A percentile compares a stretch with the other conserved stretches of the same genome.
These are phyloP conservation scores for Stictocephala bisonia DNA, from an alignment of 2,888 invertebrate genomes.

Conservation along the genomic window DNA sequence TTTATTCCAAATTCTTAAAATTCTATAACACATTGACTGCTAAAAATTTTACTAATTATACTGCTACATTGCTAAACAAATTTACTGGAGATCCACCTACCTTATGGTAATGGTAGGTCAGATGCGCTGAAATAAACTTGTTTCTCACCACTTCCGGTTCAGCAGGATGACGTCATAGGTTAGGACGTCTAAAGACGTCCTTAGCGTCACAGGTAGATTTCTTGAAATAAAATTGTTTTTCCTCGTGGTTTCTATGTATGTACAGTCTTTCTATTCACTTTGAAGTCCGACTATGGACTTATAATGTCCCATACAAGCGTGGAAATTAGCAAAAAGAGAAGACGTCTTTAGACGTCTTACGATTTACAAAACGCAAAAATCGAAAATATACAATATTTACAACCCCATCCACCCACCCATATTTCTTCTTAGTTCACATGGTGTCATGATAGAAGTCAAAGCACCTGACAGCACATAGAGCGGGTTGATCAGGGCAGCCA, in stretches of 20 bases:
- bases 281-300: neutral
- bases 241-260: neutral
- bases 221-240: neutral
- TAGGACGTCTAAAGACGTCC: neutral
- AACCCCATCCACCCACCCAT: conserved; percentile 16
- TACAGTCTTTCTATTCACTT: conserved; percentile 3
- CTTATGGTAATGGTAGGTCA: neutral
- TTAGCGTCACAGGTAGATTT: neutral
- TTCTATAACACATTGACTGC: conserved; percentile 33
- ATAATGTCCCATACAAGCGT: neutral
- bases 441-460: conserved; percentile 6
- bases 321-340: neutral
- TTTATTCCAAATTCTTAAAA: too few relatives aligned
- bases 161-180: neutral
- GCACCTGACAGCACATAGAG: neutral
- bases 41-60: neutral
- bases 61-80: conserved; percentile 7
- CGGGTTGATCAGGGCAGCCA: conserved; percentile 7
- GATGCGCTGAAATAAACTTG: neutral
- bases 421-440: neutral
- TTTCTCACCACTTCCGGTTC: neutral
- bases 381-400: conserved; percentile 3
- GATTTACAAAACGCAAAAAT: neutral
- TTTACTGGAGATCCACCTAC: neutral
- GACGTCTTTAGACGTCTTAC: conserved; percentile 1